phyloP scores from a whole-genome alignment of 2,113 vertebrate species.

The Aplodontia rufa region DNA sequence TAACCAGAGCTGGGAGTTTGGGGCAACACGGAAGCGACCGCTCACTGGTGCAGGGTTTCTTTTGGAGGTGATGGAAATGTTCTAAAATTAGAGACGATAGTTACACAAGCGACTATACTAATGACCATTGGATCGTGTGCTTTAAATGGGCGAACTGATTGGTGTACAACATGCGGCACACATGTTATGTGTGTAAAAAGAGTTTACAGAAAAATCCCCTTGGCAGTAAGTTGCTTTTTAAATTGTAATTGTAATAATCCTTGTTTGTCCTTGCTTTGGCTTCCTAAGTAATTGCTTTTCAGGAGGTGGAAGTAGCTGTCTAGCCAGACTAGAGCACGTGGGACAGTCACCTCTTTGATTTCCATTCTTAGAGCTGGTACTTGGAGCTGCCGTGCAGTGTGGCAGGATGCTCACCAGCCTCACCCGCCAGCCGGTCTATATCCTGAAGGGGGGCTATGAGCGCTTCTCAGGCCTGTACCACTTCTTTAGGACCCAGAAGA shows the following conservation, averaged over 20 bases:
- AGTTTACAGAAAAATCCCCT: neutral
- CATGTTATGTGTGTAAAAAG: neutral
- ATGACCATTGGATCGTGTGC: neutral
- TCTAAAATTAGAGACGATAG: neutral
- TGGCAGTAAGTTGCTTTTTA: neutral
- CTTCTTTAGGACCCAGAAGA: constrained; percentile 75
- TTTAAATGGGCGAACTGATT: neutral
- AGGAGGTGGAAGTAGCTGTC: neutral
- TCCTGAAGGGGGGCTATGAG: constrained; percentile 72
- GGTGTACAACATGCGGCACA: neutral
- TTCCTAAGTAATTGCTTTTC: constrained; percentile 1
- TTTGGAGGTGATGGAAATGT: neutral
- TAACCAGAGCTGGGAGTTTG: neutral
- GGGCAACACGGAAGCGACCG: neutral
- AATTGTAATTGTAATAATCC: neutral
- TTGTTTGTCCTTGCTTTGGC: neutral
- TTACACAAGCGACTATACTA: neutral
- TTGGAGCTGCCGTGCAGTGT: constrained; percentile 27
- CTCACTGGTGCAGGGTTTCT: neutral
- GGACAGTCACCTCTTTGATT: neutral
- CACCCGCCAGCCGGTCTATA: constrained; percentile 33
- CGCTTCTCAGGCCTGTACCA: constrained; percentile 68
- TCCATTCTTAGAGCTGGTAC: neutral
- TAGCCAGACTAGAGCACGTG: too few species aligned
- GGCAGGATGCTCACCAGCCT: constrained; percentile 21